Percentiles rank a stretch among this genome's conserved stretches.
Evolutionary conservation across 2,797 vertebrate genomes (phyloP).

Genomic region (Enteromius mattozi): DNA sequence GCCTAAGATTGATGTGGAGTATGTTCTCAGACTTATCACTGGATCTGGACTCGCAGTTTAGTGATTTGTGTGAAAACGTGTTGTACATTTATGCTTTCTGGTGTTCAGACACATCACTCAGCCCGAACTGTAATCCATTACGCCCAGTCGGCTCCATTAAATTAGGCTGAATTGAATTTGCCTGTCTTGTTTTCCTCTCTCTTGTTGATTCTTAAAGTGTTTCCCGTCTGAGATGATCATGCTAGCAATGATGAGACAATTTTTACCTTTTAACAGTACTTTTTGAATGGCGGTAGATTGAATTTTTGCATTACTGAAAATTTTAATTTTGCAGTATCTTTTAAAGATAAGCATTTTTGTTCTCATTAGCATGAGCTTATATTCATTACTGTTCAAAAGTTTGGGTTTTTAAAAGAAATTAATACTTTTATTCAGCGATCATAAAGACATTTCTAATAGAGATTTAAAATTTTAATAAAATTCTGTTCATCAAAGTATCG

Average conservation of each 20-base stretch:
- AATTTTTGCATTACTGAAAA: background rate
- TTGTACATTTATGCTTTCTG: slow-evolving; percentile 20
- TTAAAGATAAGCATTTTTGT: background rate
- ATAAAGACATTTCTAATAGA: background rate
- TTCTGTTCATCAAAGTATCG: background rate
- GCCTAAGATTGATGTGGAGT: slow-evolving; percentile 22
- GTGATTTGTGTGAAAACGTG: slow-evolving; percentile 22
- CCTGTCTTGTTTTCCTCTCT: slow-evolving; percentile 26
- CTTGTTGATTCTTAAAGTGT: slow-evolving; percentile 2
- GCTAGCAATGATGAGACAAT: background rate
- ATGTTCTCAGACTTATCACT: slow-evolving; percentile 1
- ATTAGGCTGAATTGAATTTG: slow-evolving; percentile 30
- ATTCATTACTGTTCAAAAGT: background rate
- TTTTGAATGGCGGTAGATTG: background rate
- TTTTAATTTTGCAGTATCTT: background rate
- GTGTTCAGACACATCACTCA: slow-evolving; percentile 21
- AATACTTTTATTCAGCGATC: background rate
- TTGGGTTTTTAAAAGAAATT: background rate
- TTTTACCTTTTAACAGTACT: background rate
- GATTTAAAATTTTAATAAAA: background rate
- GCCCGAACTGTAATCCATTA: slow-evolving; percentile 13
- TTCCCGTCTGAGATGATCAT: slow-evolving; percentile 8
- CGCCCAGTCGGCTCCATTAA: slow-evolving; percentile 19
- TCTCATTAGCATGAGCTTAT: background rate
- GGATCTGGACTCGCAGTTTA: background rate